Evolutionary conservation across 2,797 vertebrate genomes (phyloP).

Genomic region (Parotocinclus haroldoi): DNA sequence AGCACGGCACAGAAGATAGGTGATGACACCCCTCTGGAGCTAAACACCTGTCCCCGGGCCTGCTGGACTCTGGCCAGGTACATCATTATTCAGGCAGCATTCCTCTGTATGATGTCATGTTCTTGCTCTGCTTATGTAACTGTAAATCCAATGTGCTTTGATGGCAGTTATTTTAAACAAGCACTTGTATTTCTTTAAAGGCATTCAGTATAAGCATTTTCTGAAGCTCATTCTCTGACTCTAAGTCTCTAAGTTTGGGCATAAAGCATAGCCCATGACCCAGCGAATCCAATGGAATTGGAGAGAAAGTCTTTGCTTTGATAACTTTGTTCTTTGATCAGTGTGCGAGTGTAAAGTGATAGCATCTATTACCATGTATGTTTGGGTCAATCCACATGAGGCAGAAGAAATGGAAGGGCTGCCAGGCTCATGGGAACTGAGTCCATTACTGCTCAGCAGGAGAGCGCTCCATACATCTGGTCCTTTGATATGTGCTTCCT

Average conservation of each 20-base stretch:
- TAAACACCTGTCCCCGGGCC: conserved; percentile 87
- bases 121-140: neutral
- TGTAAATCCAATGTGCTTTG: neutral
- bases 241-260: neutral
- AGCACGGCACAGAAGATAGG: conserved; percentile 91
- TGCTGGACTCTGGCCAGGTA: conserved; percentile 95
- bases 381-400: conserved; percentile 27
- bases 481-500: conserved; percentile 30
- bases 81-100: conserved; percentile 20
- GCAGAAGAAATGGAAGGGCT: conserved; percentile 20
- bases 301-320: conserved; percentile 11
- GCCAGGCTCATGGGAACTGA: conserved; percentile 26
- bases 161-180: neutral
- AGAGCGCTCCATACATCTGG: conserved; percentile 43
- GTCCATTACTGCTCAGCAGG: conserved; percentile 49
- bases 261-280: conserved; percentile 1
- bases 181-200: neutral
- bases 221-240: too few relatives aligned
- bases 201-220: neutral
- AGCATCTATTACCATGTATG: conserved; percentile 17
- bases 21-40: conserved; percentile 92
- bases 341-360: conserved; percentile 35
- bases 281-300: conserved; percentile 21
- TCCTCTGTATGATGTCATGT: conserved; percentile 3
- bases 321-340: conserved; percentile 35